Conservation (phyloP, 2,888 invertebrate species). For the Hyposoter didymator region DNA sequence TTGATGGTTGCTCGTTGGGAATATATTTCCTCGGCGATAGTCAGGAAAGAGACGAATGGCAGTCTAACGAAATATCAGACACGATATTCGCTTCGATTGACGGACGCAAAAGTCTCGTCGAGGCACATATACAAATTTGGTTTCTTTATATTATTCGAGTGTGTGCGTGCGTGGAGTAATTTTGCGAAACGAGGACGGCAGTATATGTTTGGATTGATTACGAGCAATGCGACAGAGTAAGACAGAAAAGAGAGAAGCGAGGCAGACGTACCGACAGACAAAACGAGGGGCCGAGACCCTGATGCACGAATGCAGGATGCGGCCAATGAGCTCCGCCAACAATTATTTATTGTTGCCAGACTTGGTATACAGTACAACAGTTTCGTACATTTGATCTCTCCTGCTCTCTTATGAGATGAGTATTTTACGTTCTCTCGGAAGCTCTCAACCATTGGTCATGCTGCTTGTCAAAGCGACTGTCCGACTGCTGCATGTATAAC, state of each 20-base stretch:
- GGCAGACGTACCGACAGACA: slow-evolving; percentile 77
- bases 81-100: slow-evolving; percentile 31
- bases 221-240: slow-evolving; percentile 70
- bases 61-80: slow-evolving; percentile 21
- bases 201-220: slow-evolving; percentile 47
- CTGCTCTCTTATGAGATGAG: slow-evolving; percentile 37
- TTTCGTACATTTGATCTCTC: slow-evolving; percentile 43
- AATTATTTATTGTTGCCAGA: slow-evolving; percentile 83
- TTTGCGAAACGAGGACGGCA: slow-evolving; percentile 47
- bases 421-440: slow-evolving; percentile 43
- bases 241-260: slow-evolving; percentile 50
- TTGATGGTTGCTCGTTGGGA: background rate
- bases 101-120: slow-evolving; percentile 54
- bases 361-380: slow-evolving; percentile 65
- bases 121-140: background rate
- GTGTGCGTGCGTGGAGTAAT: slow-evolving; percentile 34
- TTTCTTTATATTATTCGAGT: background rate
- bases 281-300: slow-evolving; percentile 78
- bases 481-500: slow-evolving; percentile 5
- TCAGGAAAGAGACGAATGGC: background rate
- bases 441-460: slow-evolving; percentile 35
- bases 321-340: slow-evolving; percentile 81
- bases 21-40: background rate
- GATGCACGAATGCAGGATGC: slow-evolving; percentile 81
- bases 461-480: slow-evolving; percentile 39